A percentile compares a stretch with the other conserved stretches of the same genome.
These are phyloP conservation scores for Aythya baeri DNA, from an alignment of 2,113 vertebrate species.

Conservation along the genomic window DNA sequence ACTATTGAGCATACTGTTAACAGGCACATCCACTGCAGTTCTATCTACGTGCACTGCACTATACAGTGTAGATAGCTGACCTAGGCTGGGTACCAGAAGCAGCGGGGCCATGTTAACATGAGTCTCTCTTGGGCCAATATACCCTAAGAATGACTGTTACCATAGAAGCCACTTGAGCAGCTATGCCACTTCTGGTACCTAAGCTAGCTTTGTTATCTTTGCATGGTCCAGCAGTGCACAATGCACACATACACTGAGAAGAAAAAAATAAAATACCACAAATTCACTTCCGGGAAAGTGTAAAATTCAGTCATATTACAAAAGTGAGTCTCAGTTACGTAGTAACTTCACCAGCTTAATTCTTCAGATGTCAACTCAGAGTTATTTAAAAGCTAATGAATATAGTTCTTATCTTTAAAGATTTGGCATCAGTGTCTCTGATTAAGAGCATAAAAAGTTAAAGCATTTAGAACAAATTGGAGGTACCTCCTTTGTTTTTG, in stretches of 20 bases:
- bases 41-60: not conserved
- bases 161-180: not conserved
- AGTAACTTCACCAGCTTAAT: not conserved
- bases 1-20: slow-evolving; percentile 59
- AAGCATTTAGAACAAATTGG: not conserved
- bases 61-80: not conserved
- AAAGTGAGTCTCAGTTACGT: not conserved
- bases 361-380: not conserved
- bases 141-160: not conserved
- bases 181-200: slow-evolving; percentile 48
- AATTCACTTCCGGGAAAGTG: not conserved
- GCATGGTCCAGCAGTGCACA: not conserved
- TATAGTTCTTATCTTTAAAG: not conserved
- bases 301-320: not conserved
- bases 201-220: not conserved
- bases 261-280: not conserved
- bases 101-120: not conserved
- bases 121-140: not conserved
- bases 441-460: not conserved
- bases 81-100: slow-evolving; percentile 48
- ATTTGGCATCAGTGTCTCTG: fast-evolving
- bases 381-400: not conserved
- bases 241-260: not conserved
- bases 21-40: slow-evolving; percentile 45
- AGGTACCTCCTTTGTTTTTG: not conserved